A percentile compares a stretch with the other conserved stretches of the same genome.
Conservation (phyloP, 2,797 vertebrate species). For the Halcyon badia region DNA sequence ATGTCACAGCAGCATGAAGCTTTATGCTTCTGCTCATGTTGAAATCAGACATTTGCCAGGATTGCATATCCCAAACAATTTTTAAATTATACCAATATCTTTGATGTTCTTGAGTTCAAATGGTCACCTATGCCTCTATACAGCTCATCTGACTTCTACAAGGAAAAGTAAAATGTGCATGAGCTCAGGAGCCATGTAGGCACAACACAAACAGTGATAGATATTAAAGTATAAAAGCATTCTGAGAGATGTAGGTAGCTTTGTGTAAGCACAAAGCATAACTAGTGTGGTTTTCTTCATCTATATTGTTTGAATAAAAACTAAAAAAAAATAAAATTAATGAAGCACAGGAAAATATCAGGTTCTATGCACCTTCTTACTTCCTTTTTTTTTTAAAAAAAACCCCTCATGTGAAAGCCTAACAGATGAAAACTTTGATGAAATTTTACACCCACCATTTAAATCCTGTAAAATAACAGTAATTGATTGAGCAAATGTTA, state of each 20-base stretch:
- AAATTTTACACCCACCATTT: neutral
- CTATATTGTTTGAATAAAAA: neutral
- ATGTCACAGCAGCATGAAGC: neutral
- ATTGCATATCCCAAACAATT: neutral
- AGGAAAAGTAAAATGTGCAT: neutral
- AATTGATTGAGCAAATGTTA: neutral
- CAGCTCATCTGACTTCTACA: neutral
- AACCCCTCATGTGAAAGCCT: neutral
- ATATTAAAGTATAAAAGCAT: neutral
- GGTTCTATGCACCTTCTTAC: neutral
- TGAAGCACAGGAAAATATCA: neutral
- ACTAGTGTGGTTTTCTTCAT: neutral
- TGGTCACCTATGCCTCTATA: neutral
- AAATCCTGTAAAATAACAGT: neutral
- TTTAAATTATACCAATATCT: neutral
- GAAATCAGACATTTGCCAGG: neutral
- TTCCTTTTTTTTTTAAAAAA: neutral
- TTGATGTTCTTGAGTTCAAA: neutral
- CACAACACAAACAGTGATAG: neutral
- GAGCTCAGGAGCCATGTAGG: neutral
- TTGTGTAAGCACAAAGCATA: neutral
- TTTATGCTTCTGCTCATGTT: neutral
- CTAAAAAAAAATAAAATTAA: neutral
- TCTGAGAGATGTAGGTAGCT: neutral
- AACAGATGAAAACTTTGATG: neutral